phyloP scores from a whole-genome alignment of 30 jellyfish, hydroid and myxozoan genomes.

The Cassiopea andromeda region DNA sequence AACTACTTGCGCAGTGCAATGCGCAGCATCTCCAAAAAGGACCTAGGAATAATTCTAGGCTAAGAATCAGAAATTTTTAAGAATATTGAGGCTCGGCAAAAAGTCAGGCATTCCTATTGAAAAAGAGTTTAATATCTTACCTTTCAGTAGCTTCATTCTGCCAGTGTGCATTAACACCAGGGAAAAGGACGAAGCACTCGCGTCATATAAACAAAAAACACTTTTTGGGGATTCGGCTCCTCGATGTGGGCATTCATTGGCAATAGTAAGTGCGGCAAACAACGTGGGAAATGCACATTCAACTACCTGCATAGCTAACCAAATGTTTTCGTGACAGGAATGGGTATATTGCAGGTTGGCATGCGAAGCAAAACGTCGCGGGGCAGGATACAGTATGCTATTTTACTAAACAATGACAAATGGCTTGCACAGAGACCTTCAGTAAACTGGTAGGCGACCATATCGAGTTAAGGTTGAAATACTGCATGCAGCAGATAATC shows the following conservation, averaged over 20 bases:
- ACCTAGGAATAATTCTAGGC: too few species aligned
- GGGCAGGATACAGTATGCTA: not conserved
- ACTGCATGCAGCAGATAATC: too few species aligned
- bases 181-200: not conserved
- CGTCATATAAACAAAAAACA: not conserved
- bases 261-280: not conserved
- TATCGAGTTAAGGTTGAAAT: too few species aligned
- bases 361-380: slow-evolving; percentile 10
- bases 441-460: not conserved
- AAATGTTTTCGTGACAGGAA: slow-evolving; percentile 1
- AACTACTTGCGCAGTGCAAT: too few species aligned
- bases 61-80: too few species aligned
- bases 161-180: not conserved
- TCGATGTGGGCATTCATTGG: not conserved
- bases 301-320: not conserved
- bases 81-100: too few species aligned
- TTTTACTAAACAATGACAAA: not conserved
- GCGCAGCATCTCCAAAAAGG: too few species aligned
- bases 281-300: not conserved
- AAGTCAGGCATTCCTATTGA: too few species aligned
- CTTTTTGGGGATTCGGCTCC: not conserved
- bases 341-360: slow-evolving; percentile 33
- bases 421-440: not conserved
- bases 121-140: not conserved
- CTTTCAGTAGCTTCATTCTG: slow-evolving; percentile 27